phyloP scores from a whole-genome alignment of 2,113 vertebrate genomes.

The human region GRCh38 chr17:55093501-55094000 shows the following conservation, averaged over 20 bases:
- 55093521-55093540: conserved; percentile 26
- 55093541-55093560: not conserved
- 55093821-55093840: not conserved
- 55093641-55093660: conserved; percentile 52
- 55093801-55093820: not conserved
- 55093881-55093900: not conserved
- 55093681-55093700: conserved; percentile 28
- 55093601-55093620: conserved; percentile 65
- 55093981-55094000: not conserved
- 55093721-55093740: conserved; percentile 10
- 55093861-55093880: not conserved
- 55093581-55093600: conserved; percentile 40
- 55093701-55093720: conserved; percentile 19
- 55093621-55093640: conserved; percentile 60
- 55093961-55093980: not conserved
- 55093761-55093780: conserved; percentile 26
- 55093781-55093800: not conserved
- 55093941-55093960: not conserved
- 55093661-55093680: conserved; percentile 52
- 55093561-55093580: conserved; percentile 42
- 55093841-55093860: not conserved
- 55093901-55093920: not conserved
- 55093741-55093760: not conserved
- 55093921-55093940: not conserved
- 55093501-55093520: conserved; percentile 37